Evolutionary conservation across 2,888 invertebrate species (phyloP).

Genomic region (Nomada hirtipes): DNA sequence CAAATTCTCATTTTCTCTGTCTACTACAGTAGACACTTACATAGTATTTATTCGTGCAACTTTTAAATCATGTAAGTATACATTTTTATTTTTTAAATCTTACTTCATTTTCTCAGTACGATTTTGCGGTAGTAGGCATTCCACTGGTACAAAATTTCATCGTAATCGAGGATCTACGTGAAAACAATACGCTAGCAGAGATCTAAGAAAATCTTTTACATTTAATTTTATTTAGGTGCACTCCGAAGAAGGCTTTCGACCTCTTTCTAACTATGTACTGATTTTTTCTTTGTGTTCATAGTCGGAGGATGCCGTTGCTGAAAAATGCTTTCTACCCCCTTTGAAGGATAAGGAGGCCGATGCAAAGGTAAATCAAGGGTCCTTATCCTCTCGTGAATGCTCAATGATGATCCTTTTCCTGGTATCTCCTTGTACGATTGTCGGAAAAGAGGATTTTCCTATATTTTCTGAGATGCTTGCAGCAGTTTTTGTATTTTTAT

Average conservation of each 20-base stretch:
- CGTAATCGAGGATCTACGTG: no score
- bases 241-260: conserved; percentile 44
- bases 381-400: conserved; percentile 26
- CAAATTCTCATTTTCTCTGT: no score
- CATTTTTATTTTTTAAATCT: no score
- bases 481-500: neutral
- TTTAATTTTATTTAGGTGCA: conserved; percentile 21
- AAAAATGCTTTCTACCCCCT: conserved; percentile 71
- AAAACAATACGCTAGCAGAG: no score
- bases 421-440: conserved; percentile 23
- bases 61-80: no score
- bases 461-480: conserved; percentile 11
- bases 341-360: conserved; percentile 72
- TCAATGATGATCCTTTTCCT: conserved; percentile 41
- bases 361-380: conserved; percentile 75
- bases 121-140: no score
- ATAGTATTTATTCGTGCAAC: no score
- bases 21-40: no score
- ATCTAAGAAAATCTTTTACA: neutral
- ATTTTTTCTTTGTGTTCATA: conserved; percentile 71
- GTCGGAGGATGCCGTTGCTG: conserved; percentile 67
- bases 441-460: conserved; percentile 24
- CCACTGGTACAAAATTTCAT: no score
- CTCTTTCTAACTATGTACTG: conserved; percentile 46
- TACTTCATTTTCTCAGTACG: no score